Evolutionary conservation across 2,113 vertebrate genomes (phyloP).

Genomic region (Notechis scutatus): DNA sequence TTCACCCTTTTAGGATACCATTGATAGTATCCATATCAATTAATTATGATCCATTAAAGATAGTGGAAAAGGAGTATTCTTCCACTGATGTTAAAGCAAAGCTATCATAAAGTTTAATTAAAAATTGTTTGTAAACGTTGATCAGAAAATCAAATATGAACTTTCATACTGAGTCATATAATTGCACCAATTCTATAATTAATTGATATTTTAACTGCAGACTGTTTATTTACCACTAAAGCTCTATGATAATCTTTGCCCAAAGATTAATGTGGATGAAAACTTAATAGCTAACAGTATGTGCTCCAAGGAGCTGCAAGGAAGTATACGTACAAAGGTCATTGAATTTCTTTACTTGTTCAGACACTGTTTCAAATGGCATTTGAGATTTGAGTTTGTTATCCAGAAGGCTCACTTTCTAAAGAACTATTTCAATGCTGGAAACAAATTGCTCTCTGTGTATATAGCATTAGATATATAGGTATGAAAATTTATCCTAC

Average conservation of each 20-base stretch:
- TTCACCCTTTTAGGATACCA: background rate
- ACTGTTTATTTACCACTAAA: conserved; percentile 26
- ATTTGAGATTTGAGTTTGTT: conserved; percentile 24
- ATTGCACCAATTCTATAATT: conserved; percentile 39
- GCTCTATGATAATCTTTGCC: conserved; percentile 2
- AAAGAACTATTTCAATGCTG: background rate
- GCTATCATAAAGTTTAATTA: conserved; percentile 26
- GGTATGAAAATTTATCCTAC: background rate
- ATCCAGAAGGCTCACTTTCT: conserved; percentile 1
- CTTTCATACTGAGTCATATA: conserved; percentile 20
- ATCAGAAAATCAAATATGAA: conserved; percentile 18
- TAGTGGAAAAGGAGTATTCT: conserved; percentile 20
- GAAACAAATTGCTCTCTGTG: background rate
- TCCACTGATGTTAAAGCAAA: conserved; percentile 6
- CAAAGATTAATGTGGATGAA: conserved; percentile 20
- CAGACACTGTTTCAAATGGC: conserved; percentile 12
- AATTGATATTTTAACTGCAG: conserved; percentile 25
- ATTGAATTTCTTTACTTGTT: conserved; percentile 11
- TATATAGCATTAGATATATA: background rate
- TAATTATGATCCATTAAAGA: background rate
- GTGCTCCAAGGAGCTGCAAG: conserved; percentile 4
- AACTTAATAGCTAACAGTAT: conserved; percentile 22
- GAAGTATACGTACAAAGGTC: conserved; percentile 15
- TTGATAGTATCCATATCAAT: background rate
- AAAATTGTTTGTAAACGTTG: conserved; percentile 22